Conservation (phyloP, 2,113 vertebrate genomes). For the Crotalus tigris region DNA sequence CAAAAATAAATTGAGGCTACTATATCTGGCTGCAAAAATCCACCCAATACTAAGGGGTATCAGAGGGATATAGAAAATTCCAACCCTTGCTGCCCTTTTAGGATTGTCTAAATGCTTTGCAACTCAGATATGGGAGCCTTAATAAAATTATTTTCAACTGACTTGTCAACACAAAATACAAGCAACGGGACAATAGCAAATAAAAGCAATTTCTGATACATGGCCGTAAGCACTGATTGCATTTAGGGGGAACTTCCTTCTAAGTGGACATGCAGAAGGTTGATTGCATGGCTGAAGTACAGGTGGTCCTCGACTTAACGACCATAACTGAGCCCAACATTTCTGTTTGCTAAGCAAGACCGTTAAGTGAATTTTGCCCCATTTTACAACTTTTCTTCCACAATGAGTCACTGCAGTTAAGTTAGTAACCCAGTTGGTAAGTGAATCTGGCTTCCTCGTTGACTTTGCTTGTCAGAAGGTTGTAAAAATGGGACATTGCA, state of each 20-base stretch:
- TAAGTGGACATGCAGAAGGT: not conserved
- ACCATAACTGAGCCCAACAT: not conserved
- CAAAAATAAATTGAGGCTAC: not conserved
- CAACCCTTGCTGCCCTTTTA: not conserved
- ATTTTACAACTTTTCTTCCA: not conserved
- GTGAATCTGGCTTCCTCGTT: not conserved
- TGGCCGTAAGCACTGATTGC: not conserved
- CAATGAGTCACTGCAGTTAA: not conserved
- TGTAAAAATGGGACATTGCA: not conserved
- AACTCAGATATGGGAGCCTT: not conserved
- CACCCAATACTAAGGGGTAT: not conserved
- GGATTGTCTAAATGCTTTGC: not conserved
- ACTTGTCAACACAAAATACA: not conserved
- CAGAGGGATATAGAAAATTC: not conserved
- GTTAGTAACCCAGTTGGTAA: not conserved
- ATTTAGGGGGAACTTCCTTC: not conserved
- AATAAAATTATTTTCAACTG: not conserved
- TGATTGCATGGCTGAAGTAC: not conserved
- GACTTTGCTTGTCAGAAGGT: not conserved
- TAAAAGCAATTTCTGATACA: not conserved
- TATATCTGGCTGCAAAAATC: not conserved
- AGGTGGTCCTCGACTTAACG: not conserved
- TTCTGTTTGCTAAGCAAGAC: not conserved
- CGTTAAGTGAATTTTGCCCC: not conserved
- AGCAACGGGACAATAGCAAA: not conserved